These are phyloP conservation scores for Leptodactylus fuscus DNA, from an alignment of 2,113 vertebrate species.

Conservation along the genomic window DNA sequence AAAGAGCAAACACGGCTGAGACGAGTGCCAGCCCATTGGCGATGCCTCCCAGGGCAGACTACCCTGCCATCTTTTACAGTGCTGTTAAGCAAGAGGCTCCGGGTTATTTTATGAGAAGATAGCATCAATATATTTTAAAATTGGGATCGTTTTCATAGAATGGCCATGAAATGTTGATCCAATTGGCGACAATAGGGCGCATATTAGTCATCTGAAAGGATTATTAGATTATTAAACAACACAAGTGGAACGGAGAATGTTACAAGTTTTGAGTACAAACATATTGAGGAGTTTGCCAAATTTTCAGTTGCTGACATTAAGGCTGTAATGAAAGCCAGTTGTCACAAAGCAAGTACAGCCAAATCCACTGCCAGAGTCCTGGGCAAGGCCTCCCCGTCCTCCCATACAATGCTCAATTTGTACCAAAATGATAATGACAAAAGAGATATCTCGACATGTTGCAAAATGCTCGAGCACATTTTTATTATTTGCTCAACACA, in stretches of 20 bases:
- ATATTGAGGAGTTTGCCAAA: slow-evolving; percentile 28
- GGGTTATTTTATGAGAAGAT: slow-evolving; percentile 6
- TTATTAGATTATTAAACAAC: slow-evolving; percentile 51
- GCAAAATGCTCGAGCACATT: slow-evolving; percentile 19
- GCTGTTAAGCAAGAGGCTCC: not conserved
- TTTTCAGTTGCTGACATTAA: slow-evolving; percentile 41
- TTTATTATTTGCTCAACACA: slow-evolving; percentile 15
- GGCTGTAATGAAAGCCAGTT: slow-evolving; percentile 52
- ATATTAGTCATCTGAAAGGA: slow-evolving; percentile 8
- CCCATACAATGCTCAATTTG: slow-evolving; percentile 42
- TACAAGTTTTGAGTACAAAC: slow-evolving; percentile 17
- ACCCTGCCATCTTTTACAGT: slow-evolving; percentile 45
- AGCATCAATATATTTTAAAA: not conserved
- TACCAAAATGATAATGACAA: slow-evolving; percentile 46
- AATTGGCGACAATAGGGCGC: not conserved
- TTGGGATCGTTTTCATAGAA: not conserved
- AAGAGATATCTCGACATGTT: slow-evolving; percentile 18
- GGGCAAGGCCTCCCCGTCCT: slow-evolving; percentile 43
- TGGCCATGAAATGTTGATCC: slow-evolving; percentile 9
- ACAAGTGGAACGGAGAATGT: slow-evolving; percentile 17
- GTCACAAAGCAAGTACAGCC: slow-evolving; percentile 35
- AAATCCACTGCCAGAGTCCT: slow-evolving; percentile 37
- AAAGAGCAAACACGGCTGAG: slow-evolving; percentile 19
- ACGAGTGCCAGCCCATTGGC: slow-evolving; percentile 33
- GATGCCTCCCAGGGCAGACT: slow-evolving; percentile 17